Conservation (phyloP, 2,888 invertebrate species). For the Apotomis betuletana region DNA sequence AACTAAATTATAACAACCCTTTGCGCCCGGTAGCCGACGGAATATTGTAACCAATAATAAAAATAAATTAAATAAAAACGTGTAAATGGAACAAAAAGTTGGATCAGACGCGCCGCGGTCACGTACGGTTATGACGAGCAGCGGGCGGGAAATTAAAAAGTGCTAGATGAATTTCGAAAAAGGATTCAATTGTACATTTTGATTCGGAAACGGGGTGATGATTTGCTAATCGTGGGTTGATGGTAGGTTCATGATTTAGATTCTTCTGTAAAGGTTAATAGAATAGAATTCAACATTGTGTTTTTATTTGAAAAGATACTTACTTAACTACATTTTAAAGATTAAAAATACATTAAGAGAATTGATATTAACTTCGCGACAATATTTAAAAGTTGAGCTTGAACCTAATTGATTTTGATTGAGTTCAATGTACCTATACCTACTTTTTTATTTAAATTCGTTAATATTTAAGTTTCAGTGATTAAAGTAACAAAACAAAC, state of each 20-base stretch:
- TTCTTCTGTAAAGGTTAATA: not conserved
- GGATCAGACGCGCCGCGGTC: slow-evolving; percentile 78
- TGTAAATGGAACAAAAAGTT: slow-evolving; percentile 70
- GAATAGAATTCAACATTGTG: no score
- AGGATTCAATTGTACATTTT: slow-evolving; percentile 46
- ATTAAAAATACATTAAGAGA: no score
- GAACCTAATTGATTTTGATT: no score
- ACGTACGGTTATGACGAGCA: slow-evolving; percentile 80
- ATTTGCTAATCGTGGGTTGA: slow-evolving; percentile 16
- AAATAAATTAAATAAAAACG: slow-evolving; percentile 74
- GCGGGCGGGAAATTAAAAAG: slow-evolving; percentile 78
- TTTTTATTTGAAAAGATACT: no score
- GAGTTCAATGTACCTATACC: no score
- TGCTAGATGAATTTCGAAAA: slow-evolving; percentile 60
- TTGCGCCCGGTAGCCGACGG: slow-evolving; percentile 80
- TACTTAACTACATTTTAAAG: no score
- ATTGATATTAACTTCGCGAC: no score
- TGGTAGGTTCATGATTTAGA: no score
- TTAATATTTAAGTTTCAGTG: no score
- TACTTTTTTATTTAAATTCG: no score
- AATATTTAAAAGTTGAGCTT: no score
- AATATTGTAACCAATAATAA: slow-evolving; percentile 80
- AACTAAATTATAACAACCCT: slow-evolving; percentile 80
- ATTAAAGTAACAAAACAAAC: no score
- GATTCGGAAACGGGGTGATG: slow-evolving; percentile 52